A percentile compares a stretch with the other conserved stretches of the same genome.
These are phyloP conservation scores for Volucella inanis DNA, from an alignment of 2,888 invertebrate genomes.

Conservation along the genomic window DNA sequence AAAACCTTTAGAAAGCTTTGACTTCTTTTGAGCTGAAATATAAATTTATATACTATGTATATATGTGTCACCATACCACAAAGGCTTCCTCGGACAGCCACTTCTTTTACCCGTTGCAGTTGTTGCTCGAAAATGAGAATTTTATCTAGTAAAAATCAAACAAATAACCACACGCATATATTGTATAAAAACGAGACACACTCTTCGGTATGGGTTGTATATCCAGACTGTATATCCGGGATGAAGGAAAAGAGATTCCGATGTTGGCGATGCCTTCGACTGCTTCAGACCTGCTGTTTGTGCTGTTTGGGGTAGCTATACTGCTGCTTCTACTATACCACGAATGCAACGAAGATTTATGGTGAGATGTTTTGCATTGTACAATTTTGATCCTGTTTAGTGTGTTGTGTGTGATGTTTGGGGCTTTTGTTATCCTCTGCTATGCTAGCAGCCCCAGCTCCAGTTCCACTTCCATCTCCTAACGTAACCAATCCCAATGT, in stretches of 20 bases:
- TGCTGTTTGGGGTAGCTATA: slow-evolving; percentile 13
- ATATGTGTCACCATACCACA: slow-evolving; percentile 1
- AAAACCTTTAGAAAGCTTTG: too few species aligned
- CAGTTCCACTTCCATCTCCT: too few species aligned
- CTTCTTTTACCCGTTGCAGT: slow-evolving; percentile 4
- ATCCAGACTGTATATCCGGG: slow-evolving; percentile 45
- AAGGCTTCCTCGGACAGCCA: neutral
- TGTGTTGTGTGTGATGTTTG: slow-evolving; percentile 67
- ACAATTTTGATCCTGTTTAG: slow-evolving; percentile 73
- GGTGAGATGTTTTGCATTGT: slow-evolving; percentile 71
- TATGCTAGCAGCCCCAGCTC: neutral
- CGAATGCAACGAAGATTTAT: slow-evolving; percentile 71
- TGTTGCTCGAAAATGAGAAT: slow-evolving; percentile 60
- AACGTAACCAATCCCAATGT: neutral
- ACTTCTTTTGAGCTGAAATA: neutral
- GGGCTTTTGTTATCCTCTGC: slow-evolving; percentile 59
- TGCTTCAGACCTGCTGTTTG: neutral
- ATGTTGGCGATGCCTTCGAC: slow-evolving; percentile 1
- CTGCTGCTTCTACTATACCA: slow-evolving; percentile 53
- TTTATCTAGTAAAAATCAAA: slow-evolving; percentile 24
- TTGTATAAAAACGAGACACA: neutral
- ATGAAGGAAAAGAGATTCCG: slow-evolving; percentile 1
- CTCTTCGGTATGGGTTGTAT: slow-evolving; percentile 21
- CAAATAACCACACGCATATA: neutral
- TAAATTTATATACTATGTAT: slow-evolving; percentile 25